Evolutionary conservation across 1,140 invertebrate genomes (phyloP).

Genomic region (Portunus trituberculatus): DNA sequence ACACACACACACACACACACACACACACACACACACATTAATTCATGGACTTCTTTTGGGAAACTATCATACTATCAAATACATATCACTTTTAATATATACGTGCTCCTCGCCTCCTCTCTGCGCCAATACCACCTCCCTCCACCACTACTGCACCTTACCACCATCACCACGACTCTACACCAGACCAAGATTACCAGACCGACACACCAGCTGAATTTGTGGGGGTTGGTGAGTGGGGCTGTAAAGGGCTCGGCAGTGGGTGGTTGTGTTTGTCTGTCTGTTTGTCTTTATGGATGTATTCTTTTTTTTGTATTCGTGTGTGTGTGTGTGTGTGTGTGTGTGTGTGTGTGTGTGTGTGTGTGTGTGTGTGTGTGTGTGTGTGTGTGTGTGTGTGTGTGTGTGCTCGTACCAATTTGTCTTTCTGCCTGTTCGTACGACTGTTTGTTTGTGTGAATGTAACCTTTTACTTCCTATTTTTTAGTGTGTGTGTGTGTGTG

Average conservation of each 20-base stretch:
- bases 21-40: constrained; percentile 40
- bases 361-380: constrained; percentile 50
- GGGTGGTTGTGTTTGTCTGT: background rate
- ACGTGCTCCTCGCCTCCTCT: background rate
- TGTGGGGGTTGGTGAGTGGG: background rate
- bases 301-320: background rate
- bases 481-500: background rate
- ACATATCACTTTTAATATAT: background rate
- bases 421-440: background rate
- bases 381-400: constrained; percentile 47
- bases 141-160: background rate
- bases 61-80: background rate
- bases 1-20: background rate
- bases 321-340: background rate
- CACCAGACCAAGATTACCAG: background rate
- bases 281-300: background rate
- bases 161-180: background rate
- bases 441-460: background rate
- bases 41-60: background rate
- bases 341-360: constrained; percentile 44
- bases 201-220: too few relatives aligned
- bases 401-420: background rate
- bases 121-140: background rate
- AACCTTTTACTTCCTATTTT: background rate
- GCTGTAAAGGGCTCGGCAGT: background rate